Evolutionary conservation across 1,140 invertebrate genomes (phyloP).

Genomic region (Macrobrachium nipponense): DNA sequence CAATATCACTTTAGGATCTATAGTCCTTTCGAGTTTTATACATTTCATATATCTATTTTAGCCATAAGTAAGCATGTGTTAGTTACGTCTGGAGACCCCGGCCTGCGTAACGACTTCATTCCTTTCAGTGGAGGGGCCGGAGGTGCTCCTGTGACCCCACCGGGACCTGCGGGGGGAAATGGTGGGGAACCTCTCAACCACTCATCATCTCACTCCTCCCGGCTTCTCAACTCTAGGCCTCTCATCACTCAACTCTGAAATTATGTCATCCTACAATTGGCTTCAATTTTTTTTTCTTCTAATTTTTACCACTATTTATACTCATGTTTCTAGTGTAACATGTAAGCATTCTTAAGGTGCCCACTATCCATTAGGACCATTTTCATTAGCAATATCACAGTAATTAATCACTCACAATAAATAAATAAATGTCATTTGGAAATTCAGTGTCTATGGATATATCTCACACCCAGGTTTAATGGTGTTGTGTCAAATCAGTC

Average conservation of each 20-base stretch:
- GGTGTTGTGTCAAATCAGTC: background rate
- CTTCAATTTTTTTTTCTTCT: constrained; percentile 21
- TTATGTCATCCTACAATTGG: constrained; percentile 29
- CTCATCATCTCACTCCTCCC: constrained; percentile 6
- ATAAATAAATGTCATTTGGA: constrained; percentile 12
- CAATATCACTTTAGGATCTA: too few relatives aligned
- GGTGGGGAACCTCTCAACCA: constrained; percentile 15
- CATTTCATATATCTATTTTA: background rate
- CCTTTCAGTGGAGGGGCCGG: constrained; percentile 41
- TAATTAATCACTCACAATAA: constrained; percentile 1
- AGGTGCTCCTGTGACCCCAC: constrained; percentile 45
- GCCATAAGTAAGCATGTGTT: background rate
- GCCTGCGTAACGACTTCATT: constrained; percentile 31
- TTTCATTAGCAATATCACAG: constrained; percentile 30
- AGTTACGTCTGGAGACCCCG: constrained; percentile 9
- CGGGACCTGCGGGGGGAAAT: constrained; percentile 26
- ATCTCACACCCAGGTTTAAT: background rate
- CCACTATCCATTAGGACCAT: constrained; percentile 13
- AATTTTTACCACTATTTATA: constrained; percentile 25
- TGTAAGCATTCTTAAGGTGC: constrained; percentile 13
- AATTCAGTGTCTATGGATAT: background rate
- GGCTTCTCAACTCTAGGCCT: constrained; percentile 33
- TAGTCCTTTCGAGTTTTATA: background rate
- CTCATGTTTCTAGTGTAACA: background rate
- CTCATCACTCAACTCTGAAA: constrained; percentile 29